Conservation (phyloP, 2,888 invertebrate genomes). For the Agrotis puta region DNA sequence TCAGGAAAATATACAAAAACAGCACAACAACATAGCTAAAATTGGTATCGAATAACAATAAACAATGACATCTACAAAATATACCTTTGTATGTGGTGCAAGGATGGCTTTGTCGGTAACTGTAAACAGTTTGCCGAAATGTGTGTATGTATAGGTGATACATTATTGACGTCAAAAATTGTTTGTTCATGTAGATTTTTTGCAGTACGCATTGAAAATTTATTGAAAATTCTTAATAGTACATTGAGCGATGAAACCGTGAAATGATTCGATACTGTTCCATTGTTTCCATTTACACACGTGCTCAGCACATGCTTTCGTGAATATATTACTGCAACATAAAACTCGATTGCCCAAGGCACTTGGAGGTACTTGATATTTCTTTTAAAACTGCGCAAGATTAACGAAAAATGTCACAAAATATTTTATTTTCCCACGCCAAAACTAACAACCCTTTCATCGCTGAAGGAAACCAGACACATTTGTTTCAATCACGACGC, state of each 20-base stretch:
- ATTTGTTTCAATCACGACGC: slow-evolving; percentile 61
- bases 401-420: slow-evolving; percentile 2
- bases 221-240: slow-evolving; percentile 5
- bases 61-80: slow-evolving; percentile 7
- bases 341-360: neutral
- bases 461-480: slow-evolving; percentile 49
- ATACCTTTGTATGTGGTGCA: neutral
- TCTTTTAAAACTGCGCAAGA: neutral
- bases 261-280: slow-evolving; percentile 1
- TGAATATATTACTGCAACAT: neutral
- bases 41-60: slow-evolving; percentile 4
- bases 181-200: slow-evolving; percentile 5
- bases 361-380: neutral
- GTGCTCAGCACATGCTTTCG: slow-evolving; percentile 5
- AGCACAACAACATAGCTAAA: neutral
- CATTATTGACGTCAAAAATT: slow-evolving; percentile 1
- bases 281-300: slow-evolving; percentile 17
- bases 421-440: slow-evolving; percentile 39
- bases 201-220: neutral
- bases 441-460: slow-evolving; percentile 56
- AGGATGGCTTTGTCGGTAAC: slow-evolving; percentile 6
- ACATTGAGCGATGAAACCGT: neutral
- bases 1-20: slow-evolving; percentile 26
- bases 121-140: slow-evolving; percentile 25
- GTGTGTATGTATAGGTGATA: slow-evolving; percentile 34